phyloP scores from a whole-genome alignment of 2,888 invertebrate genomes.

The Tupiocoris notatus region DNA sequence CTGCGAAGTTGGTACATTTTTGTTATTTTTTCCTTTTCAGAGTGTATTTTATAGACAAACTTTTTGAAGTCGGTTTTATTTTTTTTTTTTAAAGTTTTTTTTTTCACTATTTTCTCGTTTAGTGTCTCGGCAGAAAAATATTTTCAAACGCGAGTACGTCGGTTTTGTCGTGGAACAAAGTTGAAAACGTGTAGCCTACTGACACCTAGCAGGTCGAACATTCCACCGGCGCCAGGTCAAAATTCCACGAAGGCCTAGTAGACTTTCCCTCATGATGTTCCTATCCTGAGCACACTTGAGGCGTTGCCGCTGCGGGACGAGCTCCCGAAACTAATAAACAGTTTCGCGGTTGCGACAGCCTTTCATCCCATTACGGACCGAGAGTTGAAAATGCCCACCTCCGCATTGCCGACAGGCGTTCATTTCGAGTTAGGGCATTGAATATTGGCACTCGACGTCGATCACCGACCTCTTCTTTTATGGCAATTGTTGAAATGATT shows the following conservation, averaged over 20 bases:
- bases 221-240: neutral
- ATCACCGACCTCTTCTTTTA: too few species aligned
- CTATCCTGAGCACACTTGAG: neutral
- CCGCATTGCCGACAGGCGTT: neutral
- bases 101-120: too few species aligned
- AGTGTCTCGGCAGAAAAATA: neutral
- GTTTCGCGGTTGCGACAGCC: slow-evolving; percentile 26
- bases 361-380: neutral
- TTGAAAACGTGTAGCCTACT: neutral
- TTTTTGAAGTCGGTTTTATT: too few species aligned
- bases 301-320: neutral
- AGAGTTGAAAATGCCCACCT: neutral
- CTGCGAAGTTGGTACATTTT: too few species aligned
- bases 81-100: too few species aligned
- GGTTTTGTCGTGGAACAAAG: neutral
- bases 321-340: slow-evolving; percentile 18
- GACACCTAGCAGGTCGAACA: neutral
- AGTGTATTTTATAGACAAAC: too few species aligned
- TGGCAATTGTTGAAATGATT: too few species aligned
- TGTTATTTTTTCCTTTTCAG: too few species aligned
- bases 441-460: neutral
- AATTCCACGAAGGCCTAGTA: neutral
- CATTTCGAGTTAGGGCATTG: neutral
- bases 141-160: neutral
- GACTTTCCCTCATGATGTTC: neutral